Evolutionary conservation across 2,888 invertebrate species (phyloP).

Genomic region (Lasius fuliginosus): DNA sequence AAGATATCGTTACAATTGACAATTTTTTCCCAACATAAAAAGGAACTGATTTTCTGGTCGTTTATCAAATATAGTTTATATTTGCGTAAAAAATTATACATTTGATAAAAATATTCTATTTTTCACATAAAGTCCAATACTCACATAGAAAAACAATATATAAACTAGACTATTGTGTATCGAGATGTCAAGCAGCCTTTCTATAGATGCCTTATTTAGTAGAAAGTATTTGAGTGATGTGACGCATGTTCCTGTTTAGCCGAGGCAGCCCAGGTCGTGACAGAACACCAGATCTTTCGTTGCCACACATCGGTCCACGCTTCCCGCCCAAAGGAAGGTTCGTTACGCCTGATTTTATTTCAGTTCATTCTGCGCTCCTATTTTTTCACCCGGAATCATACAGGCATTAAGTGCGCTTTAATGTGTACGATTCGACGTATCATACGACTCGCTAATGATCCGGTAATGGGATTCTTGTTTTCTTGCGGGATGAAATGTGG

Average conservation of each 20-base stretch:
- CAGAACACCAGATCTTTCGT: constrained; percentile 92
- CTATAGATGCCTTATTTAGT: constrained; percentile 71
- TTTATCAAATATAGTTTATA: constrained; percentile 8
- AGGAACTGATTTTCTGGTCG: not conserved
- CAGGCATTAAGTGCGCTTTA: not conserved
- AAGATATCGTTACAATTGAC: constrained; percentile 16
- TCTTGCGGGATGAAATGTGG: constrained; percentile 37
- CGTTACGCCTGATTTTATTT: constrained; percentile 78
- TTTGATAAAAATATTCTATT: not conserved
- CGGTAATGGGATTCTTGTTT: constrained; percentile 40
- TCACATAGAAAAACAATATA: constrained; percentile 25
- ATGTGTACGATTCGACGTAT: constrained; percentile 6
- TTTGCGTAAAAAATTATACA: not conserved
- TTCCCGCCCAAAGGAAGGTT: constrained; percentile 96
- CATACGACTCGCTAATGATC: constrained; percentile 18
- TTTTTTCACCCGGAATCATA: constrained; percentile 27
- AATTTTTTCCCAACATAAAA: not conserved
- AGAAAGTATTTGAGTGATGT: constrained; percentile 85
- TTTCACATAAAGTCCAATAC: constrained; percentile 12
- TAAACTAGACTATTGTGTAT: constrained; percentile 49
- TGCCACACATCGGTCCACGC: constrained; percentile 96
- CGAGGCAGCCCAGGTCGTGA: constrained; percentile 95
- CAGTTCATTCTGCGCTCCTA: constrained; percentile 45
- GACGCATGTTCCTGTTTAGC: constrained; percentile 89
- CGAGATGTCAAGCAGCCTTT: constrained; percentile 43